Evolutionary conservation across 2,888 invertebrate genomes (phyloP).

Genomic region (Pardosa pseudoannulata): DNA sequence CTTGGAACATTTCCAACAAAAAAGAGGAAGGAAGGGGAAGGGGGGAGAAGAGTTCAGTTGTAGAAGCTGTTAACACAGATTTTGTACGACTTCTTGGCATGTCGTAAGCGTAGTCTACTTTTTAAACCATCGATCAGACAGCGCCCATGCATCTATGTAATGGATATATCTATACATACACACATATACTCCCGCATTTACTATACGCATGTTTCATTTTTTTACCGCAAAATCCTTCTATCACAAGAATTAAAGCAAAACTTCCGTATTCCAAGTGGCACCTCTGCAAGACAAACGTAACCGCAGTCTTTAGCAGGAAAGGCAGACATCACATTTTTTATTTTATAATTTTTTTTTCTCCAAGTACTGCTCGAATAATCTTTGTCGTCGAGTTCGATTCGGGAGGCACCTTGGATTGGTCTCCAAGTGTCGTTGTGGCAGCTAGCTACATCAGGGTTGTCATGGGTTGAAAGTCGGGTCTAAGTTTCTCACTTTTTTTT

Average conservation of each 20-base stretch:
- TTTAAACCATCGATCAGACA: too few relatives aligned
- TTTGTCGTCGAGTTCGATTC: neutral
- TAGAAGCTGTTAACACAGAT: neutral
- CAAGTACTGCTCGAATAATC: neutral
- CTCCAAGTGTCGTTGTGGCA: neutral
- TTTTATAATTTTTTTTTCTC: neutral
- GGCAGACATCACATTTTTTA: constrained; percentile 11
- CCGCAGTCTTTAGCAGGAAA: neutral
- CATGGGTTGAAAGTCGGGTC: neutral
- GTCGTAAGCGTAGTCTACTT: too few relatives aligned
- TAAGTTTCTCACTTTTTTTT: neutral
- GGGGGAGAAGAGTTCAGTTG: neutral
- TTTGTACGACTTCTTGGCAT: too few relatives aligned
- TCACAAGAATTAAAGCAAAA: too few relatives aligned
- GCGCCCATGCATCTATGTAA: too few relatives aligned
- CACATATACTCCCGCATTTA: too few relatives aligned
- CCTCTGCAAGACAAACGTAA: neutral
- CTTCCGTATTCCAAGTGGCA: neutral
- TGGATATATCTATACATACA: too few relatives aligned
- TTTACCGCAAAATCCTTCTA: too few relatives aligned
- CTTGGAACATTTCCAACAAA: neutral
- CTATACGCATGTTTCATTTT: too few relatives aligned
- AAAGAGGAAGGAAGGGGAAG: too few relatives aligned
- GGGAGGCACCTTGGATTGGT: constrained; percentile 6
- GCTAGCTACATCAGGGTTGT: neutral